A percentile compares a stretch with the other conserved stretches of the same genome.
phyloP scores from a whole-genome alignment of 2,888 invertebrate genomes.

The Luperina testacea region DNA sequence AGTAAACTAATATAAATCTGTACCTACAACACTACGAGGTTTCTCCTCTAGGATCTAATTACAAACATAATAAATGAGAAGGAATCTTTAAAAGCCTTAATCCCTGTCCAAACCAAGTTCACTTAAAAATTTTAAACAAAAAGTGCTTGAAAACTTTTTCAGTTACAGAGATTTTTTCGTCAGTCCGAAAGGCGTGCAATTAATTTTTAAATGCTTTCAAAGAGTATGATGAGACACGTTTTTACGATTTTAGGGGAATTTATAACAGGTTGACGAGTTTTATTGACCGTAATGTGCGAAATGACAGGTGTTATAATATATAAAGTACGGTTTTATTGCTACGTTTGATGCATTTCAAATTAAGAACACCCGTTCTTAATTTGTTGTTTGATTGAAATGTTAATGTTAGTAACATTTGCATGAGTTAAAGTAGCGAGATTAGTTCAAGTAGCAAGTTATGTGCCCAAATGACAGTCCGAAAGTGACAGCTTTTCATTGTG shows the following conservation, averaged over 20 bases:
- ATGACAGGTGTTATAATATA: constrained; percentile 10
- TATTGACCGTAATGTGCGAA: constrained; percentile 16
- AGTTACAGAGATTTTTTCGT: constrained; percentile 65
- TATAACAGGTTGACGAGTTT: constrained; percentile 22
- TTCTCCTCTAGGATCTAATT: constrained; percentile 36
- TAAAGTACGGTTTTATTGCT: not conserved
- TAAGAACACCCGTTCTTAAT: no score
- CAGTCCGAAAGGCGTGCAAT: constrained; percentile 68
- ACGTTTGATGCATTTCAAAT: not conserved
- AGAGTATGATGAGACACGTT: constrained; percentile 31
- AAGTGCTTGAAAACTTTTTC: constrained; percentile 61
- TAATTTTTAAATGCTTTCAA: constrained; percentile 69
- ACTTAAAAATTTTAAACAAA: constrained; percentile 66
- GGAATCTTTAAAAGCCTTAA: constrained; percentile 44
- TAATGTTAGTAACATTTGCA: not conserved
- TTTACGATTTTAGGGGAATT: constrained; percentile 40
- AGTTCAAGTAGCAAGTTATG: not conserved
- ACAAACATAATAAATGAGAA: constrained; percentile 47
- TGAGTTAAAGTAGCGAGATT: no score
- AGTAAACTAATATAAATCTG: not conserved
- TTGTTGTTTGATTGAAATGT: no score
- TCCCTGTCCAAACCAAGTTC: constrained; percentile 54
- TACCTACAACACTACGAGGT: not conserved
- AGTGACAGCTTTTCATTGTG: not conserved
- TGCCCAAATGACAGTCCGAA: not conserved